These are phyloP conservation scores for Porites rus DNA, from an alignment of 92 coral and sea anemone genomes.

Conservation along the genomic window DNA sequence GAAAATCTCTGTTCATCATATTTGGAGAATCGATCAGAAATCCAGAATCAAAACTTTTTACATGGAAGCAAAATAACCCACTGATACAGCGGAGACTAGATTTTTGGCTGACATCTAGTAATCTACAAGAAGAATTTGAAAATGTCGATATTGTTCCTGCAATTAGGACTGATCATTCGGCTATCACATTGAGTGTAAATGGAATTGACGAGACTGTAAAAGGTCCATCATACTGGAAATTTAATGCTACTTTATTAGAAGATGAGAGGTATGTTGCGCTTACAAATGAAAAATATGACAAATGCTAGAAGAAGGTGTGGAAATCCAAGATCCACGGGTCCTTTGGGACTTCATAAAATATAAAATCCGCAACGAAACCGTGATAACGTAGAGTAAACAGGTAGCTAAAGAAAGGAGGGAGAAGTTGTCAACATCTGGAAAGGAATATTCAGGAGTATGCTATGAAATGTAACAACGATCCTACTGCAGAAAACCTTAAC, in stretches of 20 bases:
- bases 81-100: slow-evolving; percentile 15
- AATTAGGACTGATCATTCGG: slow-evolving; percentile 9
- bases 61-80: slow-evolving; percentile 27
- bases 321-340: slow-evolving; percentile 16
- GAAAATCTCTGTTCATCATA: slow-evolving; percentile 31
- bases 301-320: slow-evolving; percentile 27
- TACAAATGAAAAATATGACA: slow-evolving; percentile 2
- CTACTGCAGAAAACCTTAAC: slow-evolving; percentile 1
- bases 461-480: neutral
- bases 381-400: slow-evolving; percentile 19
- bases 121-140: slow-evolving; percentile 10
- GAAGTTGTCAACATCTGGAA: slow-evolving; percentile 7
- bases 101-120: slow-evolving; percentile 16
- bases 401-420: slow-evolving; percentile 30
- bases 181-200: no score
- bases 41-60: slow-evolving; percentile 19
- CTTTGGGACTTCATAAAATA: slow-evolving; percentile 42
- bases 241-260: neutral
- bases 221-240: no score
- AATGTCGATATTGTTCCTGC: slow-evolving; percentile 32
- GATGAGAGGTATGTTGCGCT: slow-evolving; percentile 17
- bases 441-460: neutral
- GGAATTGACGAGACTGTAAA: no score
- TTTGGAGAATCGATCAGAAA: slow-evolving; percentile 57
- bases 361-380: slow-evolving; percentile 30